Conservation (phyloP, 2,113 vertebrate species). For the Sylvietta virens region DNA sequence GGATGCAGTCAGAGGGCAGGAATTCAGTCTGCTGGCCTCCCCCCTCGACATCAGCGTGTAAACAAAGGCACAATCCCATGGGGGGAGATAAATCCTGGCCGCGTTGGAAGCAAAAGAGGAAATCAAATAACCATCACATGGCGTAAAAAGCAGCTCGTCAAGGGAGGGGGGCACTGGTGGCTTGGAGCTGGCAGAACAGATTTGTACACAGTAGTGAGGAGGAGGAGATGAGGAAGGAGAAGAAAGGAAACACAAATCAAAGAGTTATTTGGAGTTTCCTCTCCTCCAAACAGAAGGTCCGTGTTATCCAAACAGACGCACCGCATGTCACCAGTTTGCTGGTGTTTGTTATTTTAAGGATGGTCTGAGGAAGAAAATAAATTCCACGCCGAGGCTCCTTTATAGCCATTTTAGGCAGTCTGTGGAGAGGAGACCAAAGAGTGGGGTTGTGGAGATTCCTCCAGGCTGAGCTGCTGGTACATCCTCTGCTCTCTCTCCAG, state of each 20-base stretch:
- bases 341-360: slow-evolving; percentile 63
- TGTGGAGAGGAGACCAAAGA: slow-evolving; percentile 24
- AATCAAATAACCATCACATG: slow-evolving; percentile 33
- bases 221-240: slow-evolving; percentile 61
- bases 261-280: slow-evolving; percentile 54
- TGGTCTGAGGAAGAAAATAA: slow-evolving; percentile 47
- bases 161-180: background rate
- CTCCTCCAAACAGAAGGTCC: slow-evolving; percentile 28
- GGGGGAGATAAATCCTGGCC: slow-evolving; percentile 30
- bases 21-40: background rate
- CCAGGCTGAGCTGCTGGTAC: background rate
- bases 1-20: slow-evolving; percentile 30
- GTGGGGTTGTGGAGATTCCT: slow-evolving; percentile 32
- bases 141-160: background rate
- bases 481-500: background rate
- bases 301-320: slow-evolving; percentile 14
- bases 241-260: slow-evolving; percentile 49
- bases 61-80: background rate
- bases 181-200: background rate
- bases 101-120: background rate
- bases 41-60: background rate
- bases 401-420: slow-evolving; percentile 53
- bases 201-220: slow-evolving; percentile 55
- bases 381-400: slow-evolving; percentile 9
- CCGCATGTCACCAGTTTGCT: background rate